Conservation (phyloP, 2,113 vertebrate species). For the Cairina moschata region DNA sequence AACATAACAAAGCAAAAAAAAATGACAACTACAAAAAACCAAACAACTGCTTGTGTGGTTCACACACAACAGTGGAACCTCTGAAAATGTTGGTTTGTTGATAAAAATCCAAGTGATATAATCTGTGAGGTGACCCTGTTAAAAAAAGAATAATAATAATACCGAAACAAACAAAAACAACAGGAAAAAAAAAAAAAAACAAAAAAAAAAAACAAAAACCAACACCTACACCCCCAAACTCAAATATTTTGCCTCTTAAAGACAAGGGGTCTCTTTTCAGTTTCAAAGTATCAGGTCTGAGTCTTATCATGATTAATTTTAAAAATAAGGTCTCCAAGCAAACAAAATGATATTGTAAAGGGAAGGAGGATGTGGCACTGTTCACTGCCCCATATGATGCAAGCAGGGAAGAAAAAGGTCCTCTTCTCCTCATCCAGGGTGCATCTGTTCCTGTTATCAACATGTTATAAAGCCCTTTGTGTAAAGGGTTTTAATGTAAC, state of each 20-base stretch:
- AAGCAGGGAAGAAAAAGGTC: background rate
- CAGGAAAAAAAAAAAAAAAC: background rate
- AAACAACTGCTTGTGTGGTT: background rate
- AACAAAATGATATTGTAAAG: background rate
- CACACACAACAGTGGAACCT: background rate
- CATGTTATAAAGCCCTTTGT: background rate
- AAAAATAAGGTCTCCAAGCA: background rate
- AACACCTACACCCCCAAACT: too few relatives aligned
- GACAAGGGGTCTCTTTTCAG: background rate
- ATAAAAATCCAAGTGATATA: background rate
- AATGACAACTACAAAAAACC: background rate
- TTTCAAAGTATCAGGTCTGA: background rate
- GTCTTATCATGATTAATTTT: background rate
- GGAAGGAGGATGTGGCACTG: background rate
- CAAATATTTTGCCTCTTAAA: background rate
- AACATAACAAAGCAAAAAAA: background rate
- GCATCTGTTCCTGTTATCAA: background rate
- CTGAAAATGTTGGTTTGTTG: background rate
- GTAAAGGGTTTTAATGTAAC: conserved; percentile 21
- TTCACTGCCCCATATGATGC: background rate
- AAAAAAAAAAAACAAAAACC: too few relatives aligned
- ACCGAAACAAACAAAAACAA: background rate
- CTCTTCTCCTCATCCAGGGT: background rate
- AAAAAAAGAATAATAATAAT: background rate
- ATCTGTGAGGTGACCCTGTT: background rate